These are phyloP conservation scores for Orthonevra nobilis DNA, from an alignment of 2,888 invertebrate genomes.

Conservation along the genomic window DNA sequence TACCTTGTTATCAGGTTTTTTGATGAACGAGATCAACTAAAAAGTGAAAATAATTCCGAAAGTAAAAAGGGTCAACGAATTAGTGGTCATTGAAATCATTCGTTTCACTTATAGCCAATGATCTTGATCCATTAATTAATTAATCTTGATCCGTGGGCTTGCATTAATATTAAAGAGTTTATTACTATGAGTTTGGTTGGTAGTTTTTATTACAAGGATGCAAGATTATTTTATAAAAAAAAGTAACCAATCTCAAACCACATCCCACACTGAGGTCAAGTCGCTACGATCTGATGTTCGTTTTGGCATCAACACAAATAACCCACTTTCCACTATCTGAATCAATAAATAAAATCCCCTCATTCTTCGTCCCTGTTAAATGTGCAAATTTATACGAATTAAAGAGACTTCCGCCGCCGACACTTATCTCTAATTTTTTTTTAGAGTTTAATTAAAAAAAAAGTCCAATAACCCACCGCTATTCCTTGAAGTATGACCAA, in stretches of 20 bases:
- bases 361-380: background rate
- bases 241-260: background rate
- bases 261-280: background rate
- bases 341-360: slow-evolving; percentile 44
- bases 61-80: no score
- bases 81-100: no score
- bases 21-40: no score
- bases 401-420: slow-evolving; percentile 28
- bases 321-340: slow-evolving; percentile 44
- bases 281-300: background rate
- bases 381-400: slow-evolving; percentile 41
- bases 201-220: no score
- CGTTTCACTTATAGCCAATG: no score
- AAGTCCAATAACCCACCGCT: background rate
- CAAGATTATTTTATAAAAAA: no score
- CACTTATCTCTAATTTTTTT: slow-evolving; percentile 36
- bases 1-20: no score
- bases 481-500: slow-evolving; percentile 22
- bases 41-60: no score
- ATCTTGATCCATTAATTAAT: no score
- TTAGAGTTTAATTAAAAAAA: slow-evolving; percentile 46
- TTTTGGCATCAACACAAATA: slow-evolving; percentile 15
- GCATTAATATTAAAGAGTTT: no score
- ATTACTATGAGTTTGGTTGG: no score
- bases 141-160: no score